Base-by-base conservation (phyloP, 2,797 vertebrate genomes). In the Hippopotamyrus pictus region DNA sequence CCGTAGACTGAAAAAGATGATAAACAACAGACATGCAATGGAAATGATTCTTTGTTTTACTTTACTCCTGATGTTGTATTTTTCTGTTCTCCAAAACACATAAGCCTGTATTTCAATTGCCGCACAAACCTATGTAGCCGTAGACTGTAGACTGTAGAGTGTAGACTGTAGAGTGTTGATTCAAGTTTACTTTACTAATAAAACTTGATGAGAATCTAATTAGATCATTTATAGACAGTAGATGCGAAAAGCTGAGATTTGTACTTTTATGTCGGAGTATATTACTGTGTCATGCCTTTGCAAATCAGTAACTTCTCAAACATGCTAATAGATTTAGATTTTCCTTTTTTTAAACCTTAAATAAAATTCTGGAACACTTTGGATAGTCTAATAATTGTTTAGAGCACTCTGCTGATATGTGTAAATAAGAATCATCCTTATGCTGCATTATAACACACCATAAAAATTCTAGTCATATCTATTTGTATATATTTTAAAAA, bases 401-500 rank as follows among this genome's bases (percentile, higher is more conserved):
- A 79, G 37, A 33, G 46, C 12, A 25, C 46, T 25, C 7, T 3
- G 19, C 82, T 50, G n/a, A 51, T 85, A 53, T 6, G 25, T 50
- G n/a, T 50, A 25, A 85, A 85, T 51, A 50, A 85, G 83, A 85
- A 85, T 79, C 73, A 79, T 79, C 14, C 14, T 79, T 76, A 41
- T 76, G 8, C n/a, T 14, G 50, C 4, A 46, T 22, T 44, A n/a
- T 62, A 44, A 88, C 33, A 87, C 19, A 88, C 37, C 69, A 88
- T 62, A 46, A 46, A 46, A 22, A 25, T 46, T 44, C 8, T 14
- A 54, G 7, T 87, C 19, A 44, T 87, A 44, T 62, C 37, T 46
- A 62, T 62, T 88, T 88, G 86, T 88, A 69, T 65, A 46, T 65
- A 41, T 93, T 92, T 91, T 93, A 90, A 92, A 89, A 91, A 90